phyloP scores from a whole-genome alignment of 2,888 invertebrate species.

The Chloroclystis v-ata region DNA sequence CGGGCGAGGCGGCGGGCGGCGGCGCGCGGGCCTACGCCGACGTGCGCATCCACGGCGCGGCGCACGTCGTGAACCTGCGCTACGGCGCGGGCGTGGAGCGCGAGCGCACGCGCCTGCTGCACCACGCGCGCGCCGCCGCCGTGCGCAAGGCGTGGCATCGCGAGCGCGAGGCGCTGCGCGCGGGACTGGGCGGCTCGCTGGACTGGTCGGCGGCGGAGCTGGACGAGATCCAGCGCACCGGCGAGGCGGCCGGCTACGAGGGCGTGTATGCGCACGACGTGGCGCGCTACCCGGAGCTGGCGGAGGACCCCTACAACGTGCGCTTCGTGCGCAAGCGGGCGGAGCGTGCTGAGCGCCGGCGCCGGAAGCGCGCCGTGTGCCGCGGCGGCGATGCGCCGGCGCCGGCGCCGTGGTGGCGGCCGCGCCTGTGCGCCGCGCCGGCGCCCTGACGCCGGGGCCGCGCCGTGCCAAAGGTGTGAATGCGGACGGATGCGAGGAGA shows the following conservation, averaged over 20 bases:
- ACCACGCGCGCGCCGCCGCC: conserved; percentile 92
- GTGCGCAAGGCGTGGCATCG: conserved; percentile 95
- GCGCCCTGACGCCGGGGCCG: no score
- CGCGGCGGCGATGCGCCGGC: conserved; percentile 63
- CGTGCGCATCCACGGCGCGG: conserved; percentile 93
- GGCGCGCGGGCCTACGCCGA: conserved; percentile 87
- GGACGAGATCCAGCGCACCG: conserved; percentile 91
- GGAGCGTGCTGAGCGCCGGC: conserved; percentile 83
- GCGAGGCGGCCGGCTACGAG: conserved; percentile 90
- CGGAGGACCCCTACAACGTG: conserved; percentile 97
- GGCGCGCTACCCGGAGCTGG: conserved; percentile 92
- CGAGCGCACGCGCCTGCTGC: conserved; percentile 91
- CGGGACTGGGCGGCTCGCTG: conserved; percentile 84
- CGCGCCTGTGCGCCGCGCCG: conserved; percentile 64
- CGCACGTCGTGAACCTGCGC: conserved; percentile 94
- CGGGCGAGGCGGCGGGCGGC: no score
- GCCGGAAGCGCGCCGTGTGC: conserved; percentile 82
- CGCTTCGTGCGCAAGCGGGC: conserved; percentile 90
- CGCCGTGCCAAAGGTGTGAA: conserved; percentile 75
- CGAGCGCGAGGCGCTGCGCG: conserved; percentile 90
- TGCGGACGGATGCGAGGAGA: conserved; percentile 60
- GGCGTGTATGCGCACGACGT: conserved; percentile 95
- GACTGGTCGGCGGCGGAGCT: conserved; percentile 94
- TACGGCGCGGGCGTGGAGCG: conserved; percentile 95
- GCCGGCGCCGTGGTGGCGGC: conserved; percentile 70